Base-by-base conservation (phyloP, 2,797 vertebrate genomes). In the Lepus townsendii region DNA sequence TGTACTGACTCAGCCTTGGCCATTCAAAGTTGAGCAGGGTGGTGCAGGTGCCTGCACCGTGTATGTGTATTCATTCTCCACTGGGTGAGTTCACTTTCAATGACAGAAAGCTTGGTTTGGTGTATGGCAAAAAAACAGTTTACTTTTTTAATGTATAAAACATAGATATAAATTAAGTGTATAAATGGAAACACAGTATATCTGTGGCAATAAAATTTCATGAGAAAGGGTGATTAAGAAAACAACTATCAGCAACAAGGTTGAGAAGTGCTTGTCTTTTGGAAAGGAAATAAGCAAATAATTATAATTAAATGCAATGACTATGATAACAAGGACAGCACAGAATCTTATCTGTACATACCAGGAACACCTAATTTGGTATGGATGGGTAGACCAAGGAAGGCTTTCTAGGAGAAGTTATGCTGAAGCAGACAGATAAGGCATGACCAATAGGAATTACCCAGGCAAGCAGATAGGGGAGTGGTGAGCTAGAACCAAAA, bases 1-100 rank as follows among this genome's bases (percentile, higher is more conserved):
- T 26, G 7, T 38, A 1, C 26, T 14, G 32, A 9, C 38, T 3
- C 7, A 7, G 17, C 7, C 32, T 30, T 57, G 22, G n/a, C 16
- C 20, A 5, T 2, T 30, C 24, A 73, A n/a, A 65, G 26, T 9
- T 60, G 32, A 80, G 16, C 13, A n/a, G n/a, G 72, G 69, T 12
- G 65, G 1, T 0, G 4, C 19, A 5, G 26, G 14, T 0, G 4
- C 24, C 62, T 88, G 0, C 5, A 5, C 4, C 38, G 5, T 52
- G 2, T 19, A 7, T 6, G 5, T 52, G 2, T 19, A 7, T 5
- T 6, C 2, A 5, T 76, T 26, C 32, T 32, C 75, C 66, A 3
- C 9, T 6, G 5, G n/a, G 26, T 1, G 60, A n/a, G 27, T 13
- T 38, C 4, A 14, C 14, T 7, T 52, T 69, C 1, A 5, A 10